Evolutionary conservation across 2,113 vertebrate genomes (phyloP), one percentile per base, ranked within the genome.

Genomic region (Quiscalus mexicanus): DNA sequence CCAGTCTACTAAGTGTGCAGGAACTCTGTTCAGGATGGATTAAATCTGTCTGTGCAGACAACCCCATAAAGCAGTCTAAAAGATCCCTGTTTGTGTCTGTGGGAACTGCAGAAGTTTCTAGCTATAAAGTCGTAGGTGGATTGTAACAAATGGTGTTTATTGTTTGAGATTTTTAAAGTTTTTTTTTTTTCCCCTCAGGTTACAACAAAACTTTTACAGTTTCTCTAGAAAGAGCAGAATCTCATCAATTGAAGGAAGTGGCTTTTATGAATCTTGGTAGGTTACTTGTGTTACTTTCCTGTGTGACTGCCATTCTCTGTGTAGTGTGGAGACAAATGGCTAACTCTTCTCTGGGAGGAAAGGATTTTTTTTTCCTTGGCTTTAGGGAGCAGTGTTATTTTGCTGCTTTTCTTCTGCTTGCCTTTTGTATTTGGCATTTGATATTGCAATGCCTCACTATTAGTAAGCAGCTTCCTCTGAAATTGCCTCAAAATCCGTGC

Each of bases 251-350:
- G 64, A 86, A 96, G 60, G 97, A 92, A 86, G 95, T 98, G 25
- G 95, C 98, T 92, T 99, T 99, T 97, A 98, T 99, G 90, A 98
- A 98, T 85, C 98, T 99, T 84, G 99, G 99, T 99, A 96, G 93
- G 98, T 97, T 84, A 59, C 85, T 90, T 94, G 31, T 45, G 33
- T 68, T 82, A 56, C 25, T 81, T 87, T 49, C 55, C 84, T 62
- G 42, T 47, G 65, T 87, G 76, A 25, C 47, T 93, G 31, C 50
- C 16, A 22, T 67, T 91, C 65, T 65, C 47, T 87, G 12, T 67
- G 44, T 49, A 24, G 21, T 5, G 58, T 12, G 21, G 28, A 69
- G 41, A 82, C 31, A 82, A 87, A 71, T 15, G 42, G 44, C 37
- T 84, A 49, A 78, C 35, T 5, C 18, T 67, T 71, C 41, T 50